Evolutionary conservation across 1,140 invertebrate genomes (phyloP).

Genomic region (Zaprionus tsacasi): DNA sequence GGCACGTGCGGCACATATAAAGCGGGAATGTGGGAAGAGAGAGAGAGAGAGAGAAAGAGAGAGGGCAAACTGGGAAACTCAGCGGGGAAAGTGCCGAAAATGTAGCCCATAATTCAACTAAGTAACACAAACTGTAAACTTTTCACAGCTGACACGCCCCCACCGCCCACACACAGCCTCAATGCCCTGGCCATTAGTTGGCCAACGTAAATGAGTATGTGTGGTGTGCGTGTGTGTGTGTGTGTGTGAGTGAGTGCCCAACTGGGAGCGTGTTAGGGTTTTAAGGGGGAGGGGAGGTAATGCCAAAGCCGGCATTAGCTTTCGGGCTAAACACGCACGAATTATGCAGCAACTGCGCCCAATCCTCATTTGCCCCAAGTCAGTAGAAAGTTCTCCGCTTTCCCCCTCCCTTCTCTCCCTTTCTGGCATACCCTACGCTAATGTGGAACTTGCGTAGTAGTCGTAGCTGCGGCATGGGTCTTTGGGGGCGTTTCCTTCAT

Average conservation of each 20-base stretch:
- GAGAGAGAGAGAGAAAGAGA: no score
- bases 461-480: not conserved
- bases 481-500: not conserved
- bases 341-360: conserved; percentile 42
- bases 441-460: not conserved
- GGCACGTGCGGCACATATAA: conserved; percentile 54
- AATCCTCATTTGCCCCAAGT: conserved; percentile 19
- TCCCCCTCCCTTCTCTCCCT: not conserved
- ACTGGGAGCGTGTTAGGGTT: conserved; percentile 21
- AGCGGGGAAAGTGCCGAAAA: conserved; percentile 29
- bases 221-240: conserved; percentile 13
- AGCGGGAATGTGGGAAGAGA: not conserved
- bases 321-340: conserved; percentile 22
- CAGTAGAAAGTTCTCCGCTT: not conserved
- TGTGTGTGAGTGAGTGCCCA: not conserved
- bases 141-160: conserved; percentile 29
- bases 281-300: not conserved
- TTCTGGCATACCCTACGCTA: not conserved
- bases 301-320: conserved; percentile 26
- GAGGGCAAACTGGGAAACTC: not conserved
- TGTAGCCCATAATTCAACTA: conserved; percentile 61
- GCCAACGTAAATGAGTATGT: conserved; percentile 36
- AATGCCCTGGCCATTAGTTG: conserved; percentile 8
- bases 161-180: not conserved
- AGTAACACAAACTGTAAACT: conserved; percentile 53